phyloP scores from a whole-genome alignment of 2,888 invertebrate species.

The Ectobius pallidus region DNA sequence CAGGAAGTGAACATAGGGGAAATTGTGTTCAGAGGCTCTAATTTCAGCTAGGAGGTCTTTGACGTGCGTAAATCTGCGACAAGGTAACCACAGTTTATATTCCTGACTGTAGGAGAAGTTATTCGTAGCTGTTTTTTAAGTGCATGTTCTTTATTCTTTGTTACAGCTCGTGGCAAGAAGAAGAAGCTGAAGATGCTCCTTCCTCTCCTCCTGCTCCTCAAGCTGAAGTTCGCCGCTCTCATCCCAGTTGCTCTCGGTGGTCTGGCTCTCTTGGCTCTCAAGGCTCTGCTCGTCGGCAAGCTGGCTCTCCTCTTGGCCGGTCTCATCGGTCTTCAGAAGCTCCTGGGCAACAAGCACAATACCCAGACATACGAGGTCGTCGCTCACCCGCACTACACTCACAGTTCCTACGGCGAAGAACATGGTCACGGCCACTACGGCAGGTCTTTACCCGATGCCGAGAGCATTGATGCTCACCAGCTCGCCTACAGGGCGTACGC shows the following conservation, averaged over 20 bases:
- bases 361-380: conserved; percentile 79
- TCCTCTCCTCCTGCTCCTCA: conserved; percentile 76
- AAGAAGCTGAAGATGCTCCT: conserved; percentile 77
- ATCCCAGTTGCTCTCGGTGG: conserved; percentile 78
- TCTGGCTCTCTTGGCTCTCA: conserved; percentile 80
- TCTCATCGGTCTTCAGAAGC: conserved; percentile 79
- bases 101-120: too few species aligned
- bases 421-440: conserved; percentile 60
- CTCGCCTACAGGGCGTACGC: conserved; percentile 73
- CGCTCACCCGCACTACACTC: conserved; percentile 52
- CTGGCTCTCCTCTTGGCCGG: conserved; percentile 78
- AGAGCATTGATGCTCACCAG: conserved; percentile 59
- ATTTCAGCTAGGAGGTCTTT: too few species aligned
- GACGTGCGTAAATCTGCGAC: too few species aligned
- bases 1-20: too few species aligned
- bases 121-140: too few species aligned
- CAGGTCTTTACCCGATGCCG: conserved; percentile 58
- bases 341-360: conserved; percentile 70
- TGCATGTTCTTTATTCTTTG: too few species aligned
- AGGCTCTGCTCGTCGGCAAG: conserved; percentile 84
- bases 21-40: too few species aligned
- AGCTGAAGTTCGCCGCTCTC: conserved; percentile 78
- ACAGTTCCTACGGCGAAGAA: conserved; percentile 54
- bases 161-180: conserved; percentile 78
- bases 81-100: too few species aligned